Percentiles rank a stretch among this genome's conserved stretches.
Conservation (phyloP, 37 sponge, comb jelly and placozoan species). For the Diacarnus erythraeanus region DNA sequence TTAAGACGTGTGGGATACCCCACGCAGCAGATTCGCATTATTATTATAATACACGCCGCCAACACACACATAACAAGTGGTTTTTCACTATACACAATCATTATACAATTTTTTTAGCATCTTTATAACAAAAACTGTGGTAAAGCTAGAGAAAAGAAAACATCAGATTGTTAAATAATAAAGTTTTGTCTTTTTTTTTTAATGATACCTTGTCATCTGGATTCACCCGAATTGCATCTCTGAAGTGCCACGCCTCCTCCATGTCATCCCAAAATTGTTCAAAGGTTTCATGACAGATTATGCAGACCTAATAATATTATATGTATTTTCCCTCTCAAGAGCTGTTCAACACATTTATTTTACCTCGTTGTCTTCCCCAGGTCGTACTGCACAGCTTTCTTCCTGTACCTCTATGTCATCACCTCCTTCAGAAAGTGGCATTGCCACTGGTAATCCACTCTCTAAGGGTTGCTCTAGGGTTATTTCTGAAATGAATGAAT, state of each 20-base stretch:
- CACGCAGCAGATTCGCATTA: too few relatives aligned
- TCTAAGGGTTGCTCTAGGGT: neutral
- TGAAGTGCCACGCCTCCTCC: constrained; percentile 88
- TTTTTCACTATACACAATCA: too few relatives aligned
- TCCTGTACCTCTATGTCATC: constrained; percentile 19
- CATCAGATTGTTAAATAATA: neutral
- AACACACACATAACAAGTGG: too few relatives aligned
- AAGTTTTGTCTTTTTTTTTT: neutral
- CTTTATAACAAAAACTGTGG: constrained; percentile 69
- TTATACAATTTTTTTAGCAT: constrained; percentile 60
- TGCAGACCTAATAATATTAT: constrained; percentile 50
- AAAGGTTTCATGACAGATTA: constrained; percentile 72
- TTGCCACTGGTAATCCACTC: neutral
- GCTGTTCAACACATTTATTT: constrained; percentile 8
- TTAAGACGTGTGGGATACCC: too few relatives aligned
- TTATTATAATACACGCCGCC: too few relatives aligned
- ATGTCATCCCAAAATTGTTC: constrained; percentile 91
- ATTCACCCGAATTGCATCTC: constrained; percentile 65
- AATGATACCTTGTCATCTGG: constrained; percentile 16
- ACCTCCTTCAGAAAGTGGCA: constrained; percentile 18
- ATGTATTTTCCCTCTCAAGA: too few relatives aligned
- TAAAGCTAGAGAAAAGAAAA: constrained; percentile 48
- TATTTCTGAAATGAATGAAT: neutral
- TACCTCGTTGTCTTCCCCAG: constrained; percentile 58
- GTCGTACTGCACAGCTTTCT: constrained; percentile 45